phyloP scores from a whole-genome alignment of 2,797 vertebrate species.

The Aselliscus stoliczkanus region DNA sequence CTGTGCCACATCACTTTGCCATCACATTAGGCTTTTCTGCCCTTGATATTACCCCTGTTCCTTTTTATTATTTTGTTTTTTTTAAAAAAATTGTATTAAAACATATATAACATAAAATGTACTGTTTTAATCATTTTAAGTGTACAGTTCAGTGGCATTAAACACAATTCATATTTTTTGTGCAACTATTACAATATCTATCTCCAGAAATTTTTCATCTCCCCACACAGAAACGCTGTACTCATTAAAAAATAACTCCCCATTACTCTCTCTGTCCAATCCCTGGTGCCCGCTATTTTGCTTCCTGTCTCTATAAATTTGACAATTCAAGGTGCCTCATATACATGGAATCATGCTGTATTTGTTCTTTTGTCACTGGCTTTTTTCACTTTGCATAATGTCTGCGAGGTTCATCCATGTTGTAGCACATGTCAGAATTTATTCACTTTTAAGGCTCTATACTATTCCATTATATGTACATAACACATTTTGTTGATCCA shows the following conservation, averaged over 20 bases:
- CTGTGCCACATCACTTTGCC: neutral
- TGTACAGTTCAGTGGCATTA: neutral
- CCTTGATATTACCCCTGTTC: neutral
- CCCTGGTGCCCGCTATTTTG: neutral
- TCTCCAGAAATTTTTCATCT: neutral
- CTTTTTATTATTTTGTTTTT: neutral
- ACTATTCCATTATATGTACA: neutral
- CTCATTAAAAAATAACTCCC: neutral
- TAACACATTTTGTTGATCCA: neutral
- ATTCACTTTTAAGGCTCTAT: neutral
- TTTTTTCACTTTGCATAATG: neutral
- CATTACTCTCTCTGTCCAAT: too few species aligned
- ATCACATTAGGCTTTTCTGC: neutral
- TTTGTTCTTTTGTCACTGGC: neutral
- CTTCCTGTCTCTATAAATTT: neutral
- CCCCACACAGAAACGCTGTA: neutral
- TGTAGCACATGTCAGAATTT: neutral
- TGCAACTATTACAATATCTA: neutral
- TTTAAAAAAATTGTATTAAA: neutral
- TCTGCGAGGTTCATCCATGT: neutral
- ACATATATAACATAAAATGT: neutral
- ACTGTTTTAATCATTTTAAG: neutral
- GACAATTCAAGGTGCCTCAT: neutral
- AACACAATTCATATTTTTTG: neutral
- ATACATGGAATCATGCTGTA: neutral